Evolutionary conservation across 2,113 vertebrate species (phyloP).

Genomic region (Sander vitreus): DNA sequence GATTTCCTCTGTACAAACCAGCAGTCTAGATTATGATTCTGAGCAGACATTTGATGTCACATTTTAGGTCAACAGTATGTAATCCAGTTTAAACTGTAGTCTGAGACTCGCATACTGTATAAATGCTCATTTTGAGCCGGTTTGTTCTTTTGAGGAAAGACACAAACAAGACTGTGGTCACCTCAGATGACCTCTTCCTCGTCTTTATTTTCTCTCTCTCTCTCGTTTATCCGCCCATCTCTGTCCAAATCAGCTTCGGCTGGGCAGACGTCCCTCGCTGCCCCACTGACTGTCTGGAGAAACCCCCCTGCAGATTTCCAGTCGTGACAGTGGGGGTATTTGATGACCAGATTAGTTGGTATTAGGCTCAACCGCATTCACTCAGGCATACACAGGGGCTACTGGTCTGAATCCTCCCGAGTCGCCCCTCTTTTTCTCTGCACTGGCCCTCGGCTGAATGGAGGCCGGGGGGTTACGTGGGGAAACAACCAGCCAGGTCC

Average conservation of each 20-base stretch:
- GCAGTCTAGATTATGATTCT: not conserved
- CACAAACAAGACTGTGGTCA: constrained; percentile 4
- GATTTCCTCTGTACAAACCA: too few relatives aligned
- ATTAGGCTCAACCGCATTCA: constrained; percentile 77
- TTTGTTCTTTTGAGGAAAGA: not conserved
- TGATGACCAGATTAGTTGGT: constrained; percentile 81
- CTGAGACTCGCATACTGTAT: not conserved
- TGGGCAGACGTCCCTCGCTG: constrained; percentile 53
- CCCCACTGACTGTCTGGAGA: constrained; percentile 28
- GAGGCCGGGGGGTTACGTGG: constrained; percentile 63
- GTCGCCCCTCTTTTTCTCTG: constrained; percentile 54
- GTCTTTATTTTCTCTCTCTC: not conserved
- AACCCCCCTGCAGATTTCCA: constrained; percentile 57
- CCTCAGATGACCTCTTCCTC: constrained; percentile 25
- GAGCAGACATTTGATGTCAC: not conserved
- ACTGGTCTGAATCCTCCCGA: constrained; percentile 62
- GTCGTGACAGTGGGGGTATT: constrained; percentile 70
- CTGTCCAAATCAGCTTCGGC: not conserved
- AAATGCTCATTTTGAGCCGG: not conserved
- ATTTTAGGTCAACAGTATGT: not conserved
- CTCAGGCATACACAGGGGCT: constrained; percentile 74
- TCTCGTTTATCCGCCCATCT: constrained; percentile 22
- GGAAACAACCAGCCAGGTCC: constrained; percentile 64
- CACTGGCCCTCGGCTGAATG: constrained; percentile 53
- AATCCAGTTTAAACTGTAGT: not conserved